phyloP scores from a whole-genome alignment of 2,888 invertebrate genomes.

The Adelognathus sp. region DNA sequence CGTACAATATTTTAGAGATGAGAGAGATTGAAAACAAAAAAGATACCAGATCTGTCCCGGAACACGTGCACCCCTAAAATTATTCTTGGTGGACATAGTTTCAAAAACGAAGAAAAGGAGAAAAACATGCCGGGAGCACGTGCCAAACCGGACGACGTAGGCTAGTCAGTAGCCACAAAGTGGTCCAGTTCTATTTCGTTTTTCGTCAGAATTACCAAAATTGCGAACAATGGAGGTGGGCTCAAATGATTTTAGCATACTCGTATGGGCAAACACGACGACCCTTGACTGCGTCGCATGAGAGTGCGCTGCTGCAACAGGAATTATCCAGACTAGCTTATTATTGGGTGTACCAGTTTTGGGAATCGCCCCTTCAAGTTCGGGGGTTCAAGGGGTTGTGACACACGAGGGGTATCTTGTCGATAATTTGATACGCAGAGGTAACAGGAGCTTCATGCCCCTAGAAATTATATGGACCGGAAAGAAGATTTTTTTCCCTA shows the following conservation, averaged over 20 bases:
- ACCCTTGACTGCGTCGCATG: background rate
- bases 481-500: background rate
- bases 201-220: constrained; percentile 9
- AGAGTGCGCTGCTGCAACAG: background rate
- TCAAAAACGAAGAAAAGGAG: constrained; percentile 11
- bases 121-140: constrained; percentile 26
- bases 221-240: constrained; percentile 27
- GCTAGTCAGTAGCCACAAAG: constrained; percentile 33
- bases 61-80: constrained; percentile 10
- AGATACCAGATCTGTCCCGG: background rate
- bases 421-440: background rate
- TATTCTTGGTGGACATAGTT: constrained; percentile 23
- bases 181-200: constrained; percentile 42
- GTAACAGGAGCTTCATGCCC: background rate
- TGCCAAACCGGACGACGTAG: constrained; percentile 47
- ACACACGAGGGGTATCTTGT: too few relatives aligned
- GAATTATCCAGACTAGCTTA: background rate
- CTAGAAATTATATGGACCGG: background rate
- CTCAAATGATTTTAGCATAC: constrained; percentile 51
- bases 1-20: constrained; percentile 41
- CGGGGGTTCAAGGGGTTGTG: background rate
- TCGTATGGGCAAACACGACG: constrained; percentile 1
- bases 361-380: background rate
- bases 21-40: constrained; percentile 22
- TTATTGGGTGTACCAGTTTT: background rate